Percentiles rank a stretch among this genome's conserved stretches.
Conservation (phyloP, 2,113 vertebrate genomes). For the Ciconia boyciana region DNA sequence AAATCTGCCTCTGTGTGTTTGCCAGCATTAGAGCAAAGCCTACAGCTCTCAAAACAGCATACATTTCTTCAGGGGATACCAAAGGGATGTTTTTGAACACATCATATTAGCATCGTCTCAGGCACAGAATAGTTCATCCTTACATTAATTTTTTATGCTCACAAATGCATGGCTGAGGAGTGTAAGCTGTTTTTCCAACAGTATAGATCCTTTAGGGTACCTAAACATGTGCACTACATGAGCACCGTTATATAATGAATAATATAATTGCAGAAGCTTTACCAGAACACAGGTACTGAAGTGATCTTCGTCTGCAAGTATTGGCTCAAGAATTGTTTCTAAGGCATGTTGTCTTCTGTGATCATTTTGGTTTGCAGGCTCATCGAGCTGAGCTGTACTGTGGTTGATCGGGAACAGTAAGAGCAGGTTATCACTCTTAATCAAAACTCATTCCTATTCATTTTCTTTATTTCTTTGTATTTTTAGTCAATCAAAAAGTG, state of each 20-base stretch:
- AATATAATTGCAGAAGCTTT: not conserved
- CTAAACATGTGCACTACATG: not conserved
- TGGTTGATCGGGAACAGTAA: not conserved
- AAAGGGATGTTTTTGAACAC: not conserved
- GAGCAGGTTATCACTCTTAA: not conserved
- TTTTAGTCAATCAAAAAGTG: not conserved
- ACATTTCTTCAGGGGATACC: accelerated
- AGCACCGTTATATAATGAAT: not conserved
- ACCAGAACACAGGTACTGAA: not conserved
- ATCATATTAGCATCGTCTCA: not conserved
- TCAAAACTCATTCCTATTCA: not conserved
- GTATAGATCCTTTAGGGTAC: not conserved
- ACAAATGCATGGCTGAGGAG: not conserved
- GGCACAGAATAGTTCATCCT: not conserved
- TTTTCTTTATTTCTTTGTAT: not conserved
- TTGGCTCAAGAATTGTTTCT: not conserved
- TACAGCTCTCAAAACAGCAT: not conserved
- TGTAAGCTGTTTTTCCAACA: not conserved
- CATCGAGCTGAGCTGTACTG: not conserved
- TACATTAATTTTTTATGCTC: not conserved
- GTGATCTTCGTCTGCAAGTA: not conserved
- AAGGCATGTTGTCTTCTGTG: not conserved
- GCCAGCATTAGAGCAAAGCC: not conserved
- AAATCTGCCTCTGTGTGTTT: not conserved
- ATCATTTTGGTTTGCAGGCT: not conserved